Conservation (phyloP, 92 coral and sea anemone species). For the Umimayanthus kanabou region DNA sequence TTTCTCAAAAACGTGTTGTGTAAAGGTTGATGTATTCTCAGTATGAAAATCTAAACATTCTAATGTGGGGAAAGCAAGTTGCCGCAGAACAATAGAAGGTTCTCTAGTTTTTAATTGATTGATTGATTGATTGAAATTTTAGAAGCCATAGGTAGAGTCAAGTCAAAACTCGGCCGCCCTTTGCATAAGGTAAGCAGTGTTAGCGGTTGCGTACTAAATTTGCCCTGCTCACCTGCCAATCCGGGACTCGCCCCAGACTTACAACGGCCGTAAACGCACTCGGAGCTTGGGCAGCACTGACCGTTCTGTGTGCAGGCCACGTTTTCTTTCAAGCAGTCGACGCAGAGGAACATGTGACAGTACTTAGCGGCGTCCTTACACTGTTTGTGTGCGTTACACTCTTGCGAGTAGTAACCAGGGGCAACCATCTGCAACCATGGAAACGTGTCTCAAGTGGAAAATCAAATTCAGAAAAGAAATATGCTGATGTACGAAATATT, state of each 20-base stretch:
- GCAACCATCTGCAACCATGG: slow-evolving; percentile 70
- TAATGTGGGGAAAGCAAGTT: too few species aligned
- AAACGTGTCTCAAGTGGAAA: not conserved
- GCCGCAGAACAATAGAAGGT: too few species aligned
- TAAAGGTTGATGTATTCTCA: too few species aligned
- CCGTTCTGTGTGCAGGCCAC: slow-evolving; percentile 79
- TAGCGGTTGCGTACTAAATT: not conserved
- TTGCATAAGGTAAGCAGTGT: too few species aligned
- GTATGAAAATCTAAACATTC: too few species aligned
- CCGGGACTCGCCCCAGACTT: slow-evolving; percentile 88
- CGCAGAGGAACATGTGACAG: slow-evolving; percentile 98
- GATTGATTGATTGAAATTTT: too few species aligned
- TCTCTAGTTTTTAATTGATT: too few species aligned
- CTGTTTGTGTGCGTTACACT: slow-evolving; percentile 93
- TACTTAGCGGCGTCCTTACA: slow-evolving; percentile 87
- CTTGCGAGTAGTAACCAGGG: slow-evolving; percentile 98
- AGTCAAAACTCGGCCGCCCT: not conserved
- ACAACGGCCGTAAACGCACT: slow-evolving; percentile 98
- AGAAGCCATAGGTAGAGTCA: not conserved
- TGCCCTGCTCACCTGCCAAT: slow-evolving; percentile 65
- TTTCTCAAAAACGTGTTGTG: too few species aligned
- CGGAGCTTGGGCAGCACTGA: slow-evolving; percentile 97
- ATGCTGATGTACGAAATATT: not conserved
- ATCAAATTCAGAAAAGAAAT: not conserved
- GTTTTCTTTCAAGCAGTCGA: slow-evolving; percentile 77